Evolutionary conservation across 2,888 invertebrate genomes (phyloP).

Genomic region (Smittia sp.): DNA sequence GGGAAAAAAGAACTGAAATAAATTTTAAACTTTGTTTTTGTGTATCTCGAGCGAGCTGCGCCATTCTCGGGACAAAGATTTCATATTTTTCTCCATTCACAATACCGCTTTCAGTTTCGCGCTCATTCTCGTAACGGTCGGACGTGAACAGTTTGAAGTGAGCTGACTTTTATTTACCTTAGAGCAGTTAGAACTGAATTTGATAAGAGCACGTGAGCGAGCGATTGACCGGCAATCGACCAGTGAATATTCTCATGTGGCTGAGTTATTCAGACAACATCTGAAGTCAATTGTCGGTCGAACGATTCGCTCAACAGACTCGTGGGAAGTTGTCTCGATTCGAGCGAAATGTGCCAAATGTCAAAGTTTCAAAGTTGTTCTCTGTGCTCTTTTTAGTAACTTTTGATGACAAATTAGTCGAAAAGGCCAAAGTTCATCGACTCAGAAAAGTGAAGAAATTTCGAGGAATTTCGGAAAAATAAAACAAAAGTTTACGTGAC

Average conservation of each 20-base stretch:
- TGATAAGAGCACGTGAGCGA: neutral
- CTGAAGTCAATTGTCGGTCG: too few relatives aligned
- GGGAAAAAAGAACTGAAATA: conserved; percentile 20
- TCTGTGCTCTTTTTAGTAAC: too few relatives aligned
- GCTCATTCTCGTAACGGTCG: neutral
- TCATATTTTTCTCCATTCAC: conserved; percentile 14
- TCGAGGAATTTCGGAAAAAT: neutral
- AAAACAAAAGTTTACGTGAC: neutral
- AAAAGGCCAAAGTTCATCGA: neutral
- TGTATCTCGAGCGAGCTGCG: neutral
- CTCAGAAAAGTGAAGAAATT: neutral
- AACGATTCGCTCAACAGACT: too few relatives aligned
- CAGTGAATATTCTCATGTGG: neutral
- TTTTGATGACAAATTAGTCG: neutral
- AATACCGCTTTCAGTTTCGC: conserved; percentile 17
- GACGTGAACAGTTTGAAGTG: neutral
- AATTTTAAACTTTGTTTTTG: neutral
- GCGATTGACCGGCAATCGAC: neutral
- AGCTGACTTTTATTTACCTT: neutral
- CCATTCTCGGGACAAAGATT: conserved; percentile 1
- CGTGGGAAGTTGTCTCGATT: too few relatives aligned
- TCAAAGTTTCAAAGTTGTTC: too few relatives aligned
- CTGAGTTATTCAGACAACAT: neutral
- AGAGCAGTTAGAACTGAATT: neutral
- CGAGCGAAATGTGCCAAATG: too few relatives aligned